Evolutionary conservation across 2,888 invertebrate species (phyloP), one percentile per base, ranked within the genome.

Genomic region (Venusia cambrica): DNA sequence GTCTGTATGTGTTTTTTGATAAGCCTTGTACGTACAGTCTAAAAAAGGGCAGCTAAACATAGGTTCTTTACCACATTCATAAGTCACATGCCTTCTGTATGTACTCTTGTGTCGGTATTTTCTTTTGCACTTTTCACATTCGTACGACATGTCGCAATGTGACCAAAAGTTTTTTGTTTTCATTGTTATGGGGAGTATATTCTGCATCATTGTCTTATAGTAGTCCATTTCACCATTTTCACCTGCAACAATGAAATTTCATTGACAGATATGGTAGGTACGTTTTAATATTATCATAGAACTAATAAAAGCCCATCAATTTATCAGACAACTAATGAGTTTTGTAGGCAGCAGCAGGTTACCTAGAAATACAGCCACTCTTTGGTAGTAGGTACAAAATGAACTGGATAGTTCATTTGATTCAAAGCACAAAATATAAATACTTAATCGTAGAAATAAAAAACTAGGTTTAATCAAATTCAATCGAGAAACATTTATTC

Each of bases 71-170:
- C 91, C 91, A 55, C 92, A 92, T 58, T 92, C 91, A 51, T 90
- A 89, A 19, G 91, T 91, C 29, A 91, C 77, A 63, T 94, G 94
- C 57, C 93, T 89, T 61, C 91, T 88, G 56, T 94, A 89, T 10
- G 93, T 92, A 54, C 91, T 92, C 74, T 92, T 92, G 78, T 92
- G 92, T 49, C 92, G 90, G 73, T 94, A 94, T 55, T 91, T 90
- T 67, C 92, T 90, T 62, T 91, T 90, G 69, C 94, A 94, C 51
- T 89, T 90, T 44, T 89, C 89, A 66, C 93, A 91, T 52, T 89
- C 87, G 42, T 74, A 87, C 32, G 73, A 73, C 64, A 77, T 74
- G 46, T 85, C 83, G 51, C 78, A 85, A 28, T 78, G 80, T 3
- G 84, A 76, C 84, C 87, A 85, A 58, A 73, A 87, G 57, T 83